phyloP scores from a whole-genome alignment of 2,797 vertebrate species.

The Phoebastria nigripes region DNA sequence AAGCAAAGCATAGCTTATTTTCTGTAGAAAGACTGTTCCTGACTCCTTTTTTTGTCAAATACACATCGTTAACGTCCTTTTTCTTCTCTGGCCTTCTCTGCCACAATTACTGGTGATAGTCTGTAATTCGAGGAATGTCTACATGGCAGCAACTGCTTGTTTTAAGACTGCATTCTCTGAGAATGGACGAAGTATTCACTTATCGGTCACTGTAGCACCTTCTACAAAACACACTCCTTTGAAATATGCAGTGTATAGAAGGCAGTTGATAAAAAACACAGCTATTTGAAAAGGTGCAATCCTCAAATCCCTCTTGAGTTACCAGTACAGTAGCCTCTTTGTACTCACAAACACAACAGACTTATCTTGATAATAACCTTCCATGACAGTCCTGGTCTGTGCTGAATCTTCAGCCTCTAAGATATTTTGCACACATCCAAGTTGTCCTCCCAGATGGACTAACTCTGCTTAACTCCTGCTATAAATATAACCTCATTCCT shows the following conservation, averaged over 20 bases:
- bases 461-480: not conserved
- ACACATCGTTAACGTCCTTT: not conserved
- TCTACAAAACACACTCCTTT: not conserved
- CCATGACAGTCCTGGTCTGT: not conserved
- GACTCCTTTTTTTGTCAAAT: not conserved
- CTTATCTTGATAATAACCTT: constrained; percentile 12
- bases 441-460: not conserved
- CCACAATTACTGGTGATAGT: not conserved
- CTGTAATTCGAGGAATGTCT: not conserved
- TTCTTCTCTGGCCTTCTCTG: not conserved
- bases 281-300: not conserved
- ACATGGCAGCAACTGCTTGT: not conserved
- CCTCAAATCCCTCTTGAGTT: constrained; percentile 6
- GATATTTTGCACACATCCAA: not conserved
- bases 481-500: not conserved
- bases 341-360: not conserved
- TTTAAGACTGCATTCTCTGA: not conserved
- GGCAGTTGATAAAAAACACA: not conserved
- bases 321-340: not conserved
- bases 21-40: not conserved
- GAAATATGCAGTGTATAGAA: not conserved
- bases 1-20: not conserved
- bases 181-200: not conserved
- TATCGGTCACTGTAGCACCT: not conserved
- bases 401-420: not conserved